Conservation (phyloP, 2,797 vertebrate species). For the Oreochromis grahami region DNA sequence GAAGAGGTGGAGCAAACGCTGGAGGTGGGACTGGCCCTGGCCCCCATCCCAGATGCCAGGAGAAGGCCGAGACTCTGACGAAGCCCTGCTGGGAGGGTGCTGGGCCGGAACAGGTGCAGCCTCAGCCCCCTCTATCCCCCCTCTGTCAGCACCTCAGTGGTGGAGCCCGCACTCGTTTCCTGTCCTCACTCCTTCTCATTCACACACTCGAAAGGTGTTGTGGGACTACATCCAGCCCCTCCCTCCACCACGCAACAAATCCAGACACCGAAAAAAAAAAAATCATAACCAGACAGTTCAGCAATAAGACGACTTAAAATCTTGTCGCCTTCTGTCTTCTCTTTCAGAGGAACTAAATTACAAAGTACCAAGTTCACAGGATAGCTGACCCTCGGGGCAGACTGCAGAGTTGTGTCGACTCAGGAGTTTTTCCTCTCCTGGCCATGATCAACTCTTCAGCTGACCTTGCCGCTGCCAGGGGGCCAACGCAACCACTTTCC, state of each 20-base stretch:
- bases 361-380: constrained; percentile 44
- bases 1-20: constrained; percentile 62
- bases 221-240: constrained; percentile 42
- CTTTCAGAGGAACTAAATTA: constrained; percentile 29
- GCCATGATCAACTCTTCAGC: constrained; percentile 49
- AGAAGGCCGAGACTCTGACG: constrained; percentile 63
- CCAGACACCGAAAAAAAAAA: constrained; percentile 15
- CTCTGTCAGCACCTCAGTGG: constrained; percentile 71
- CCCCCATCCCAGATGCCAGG: constrained; percentile 76
- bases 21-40: constrained; percentile 60
- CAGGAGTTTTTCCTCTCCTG: constrained; percentile 53
- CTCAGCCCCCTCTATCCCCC: constrained; percentile 61
- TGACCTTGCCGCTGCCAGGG: constrained; percentile 54
- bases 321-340: constrained; percentile 20
- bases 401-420: constrained; percentile 59
- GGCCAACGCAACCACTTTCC: constrained; percentile 38
- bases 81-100: constrained; percentile 65
- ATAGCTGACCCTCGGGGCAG: constrained; percentile 59
- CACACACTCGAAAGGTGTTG: constrained; percentile 70
- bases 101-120: constrained; percentile 73
- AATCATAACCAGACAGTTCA: constrained; percentile 12
- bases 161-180: constrained; percentile 63
- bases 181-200: constrained; percentile 70
- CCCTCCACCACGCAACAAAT: constrained; percentile 27
- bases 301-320: constrained; percentile 2